phyloP scores from a whole-genome alignment of 2,113 vertebrate species.

The Saguinus midas region DNA sequence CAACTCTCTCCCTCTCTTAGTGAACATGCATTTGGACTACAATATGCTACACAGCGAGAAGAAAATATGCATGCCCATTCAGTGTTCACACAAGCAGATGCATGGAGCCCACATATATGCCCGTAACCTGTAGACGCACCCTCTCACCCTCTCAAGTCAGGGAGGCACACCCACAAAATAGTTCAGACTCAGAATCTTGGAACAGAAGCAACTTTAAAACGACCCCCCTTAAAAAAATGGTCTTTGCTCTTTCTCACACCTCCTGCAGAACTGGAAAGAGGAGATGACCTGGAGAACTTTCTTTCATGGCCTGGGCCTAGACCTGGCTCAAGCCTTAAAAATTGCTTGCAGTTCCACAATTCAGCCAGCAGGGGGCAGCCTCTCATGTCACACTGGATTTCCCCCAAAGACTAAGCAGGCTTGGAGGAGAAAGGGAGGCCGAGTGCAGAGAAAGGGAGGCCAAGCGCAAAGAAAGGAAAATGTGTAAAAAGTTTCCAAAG shows the following conservation, averaged over 20 bases:
- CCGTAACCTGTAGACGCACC: background rate
- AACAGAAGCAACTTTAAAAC: background rate
- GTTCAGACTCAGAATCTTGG: background rate
- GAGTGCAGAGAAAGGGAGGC: background rate
- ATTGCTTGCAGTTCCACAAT: background rate
- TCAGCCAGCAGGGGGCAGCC: constrained; percentile 53
- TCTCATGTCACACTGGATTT: constrained; percentile 26
- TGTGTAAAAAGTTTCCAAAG: background rate
- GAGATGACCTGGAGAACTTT: background rate
- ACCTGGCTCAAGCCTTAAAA: background rate
- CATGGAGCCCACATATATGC: background rate
- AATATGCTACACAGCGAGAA: background rate
- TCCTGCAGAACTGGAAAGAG: background rate
- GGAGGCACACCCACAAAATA: background rate
- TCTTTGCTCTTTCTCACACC: background rate
- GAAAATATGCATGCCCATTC: background rate
- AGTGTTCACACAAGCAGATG: background rate
- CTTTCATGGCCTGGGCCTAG: background rate
- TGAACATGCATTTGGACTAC: too few relatives aligned
- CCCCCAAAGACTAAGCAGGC: background rate
- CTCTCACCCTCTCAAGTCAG: background rate
- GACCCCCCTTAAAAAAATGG: background rate
- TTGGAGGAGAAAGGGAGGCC: background rate
- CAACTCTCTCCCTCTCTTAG: background rate
- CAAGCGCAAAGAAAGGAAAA: background rate